Conservation (phyloP, 2,797 vertebrate genomes). For the Vireo griseus region DNA sequence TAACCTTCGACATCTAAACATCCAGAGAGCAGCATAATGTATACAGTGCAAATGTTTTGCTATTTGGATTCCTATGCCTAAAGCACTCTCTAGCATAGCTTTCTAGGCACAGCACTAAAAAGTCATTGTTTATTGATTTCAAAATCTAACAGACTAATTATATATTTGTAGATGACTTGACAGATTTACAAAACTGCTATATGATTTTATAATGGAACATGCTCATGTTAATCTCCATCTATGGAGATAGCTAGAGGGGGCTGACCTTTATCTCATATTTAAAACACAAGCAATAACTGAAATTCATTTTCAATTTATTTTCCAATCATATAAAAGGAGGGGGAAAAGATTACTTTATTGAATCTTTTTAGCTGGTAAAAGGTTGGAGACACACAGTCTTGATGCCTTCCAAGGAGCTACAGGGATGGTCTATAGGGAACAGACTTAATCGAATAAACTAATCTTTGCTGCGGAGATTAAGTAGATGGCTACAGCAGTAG, state of each 20-base stretch:
- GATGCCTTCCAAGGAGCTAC: constrained; percentile 65
- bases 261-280: constrained; percentile 79
- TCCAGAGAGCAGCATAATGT: background rate
- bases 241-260: constrained; percentile 55
- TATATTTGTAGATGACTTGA: constrained; percentile 70
- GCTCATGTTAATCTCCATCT: constrained; percentile 50
- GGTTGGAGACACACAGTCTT: constrained; percentile 62
- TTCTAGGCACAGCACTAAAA: constrained; percentile 17
- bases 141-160: constrained; percentile 65
- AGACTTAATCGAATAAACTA: constrained; percentile 81
- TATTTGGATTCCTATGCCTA: constrained; percentile 5
- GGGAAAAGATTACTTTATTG: constrained; percentile 75
- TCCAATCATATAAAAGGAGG: constrained; percentile 78
- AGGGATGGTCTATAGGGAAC: constrained; percentile 68
- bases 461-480: constrained; percentile 78
- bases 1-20: background rate
- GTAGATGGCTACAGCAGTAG: constrained; percentile 62
- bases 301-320: constrained; percentile 86
- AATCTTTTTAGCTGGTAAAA: constrained; percentile 73
- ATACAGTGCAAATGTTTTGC: constrained; percentile 3
- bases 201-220: constrained; percentile 58
- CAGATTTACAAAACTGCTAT: constrained; percentile 44
- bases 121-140: constrained; percentile 60
- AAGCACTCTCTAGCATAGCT: constrained; percentile 19
- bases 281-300: constrained; percentile 79